Evolutionary conservation across 1,140 invertebrate species (phyloP).

Genomic region (Diorhabda sublineata): DNA sequence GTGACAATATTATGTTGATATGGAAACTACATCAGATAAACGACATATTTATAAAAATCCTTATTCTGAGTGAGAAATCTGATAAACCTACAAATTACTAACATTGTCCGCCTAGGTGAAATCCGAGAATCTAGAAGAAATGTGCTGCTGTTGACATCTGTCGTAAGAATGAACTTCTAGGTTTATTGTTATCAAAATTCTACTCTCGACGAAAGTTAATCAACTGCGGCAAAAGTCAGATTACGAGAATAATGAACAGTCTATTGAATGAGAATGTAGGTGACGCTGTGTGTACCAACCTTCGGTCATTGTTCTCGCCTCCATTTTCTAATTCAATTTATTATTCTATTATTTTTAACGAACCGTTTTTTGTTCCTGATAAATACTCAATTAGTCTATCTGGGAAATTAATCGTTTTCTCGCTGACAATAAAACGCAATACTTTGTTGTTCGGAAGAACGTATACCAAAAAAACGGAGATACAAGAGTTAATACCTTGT

Average conservation of each 20-base stretch:
- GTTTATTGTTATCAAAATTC: slow-evolving; percentile 35
- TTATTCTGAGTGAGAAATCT: no score
- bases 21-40: no score
- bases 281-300: slow-evolving; percentile 18
- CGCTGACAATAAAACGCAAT: no score
- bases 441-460: no score
- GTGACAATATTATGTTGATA: no score
- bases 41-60: no score
- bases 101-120: no score
- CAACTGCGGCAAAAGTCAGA: neutral
- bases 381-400: slow-evolving; percentile 8
- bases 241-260: slow-evolving; percentile 9
- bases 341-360: slow-evolving; percentile 36
- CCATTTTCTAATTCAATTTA: slow-evolving; percentile 37
- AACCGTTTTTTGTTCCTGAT: neutral
- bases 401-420: neutral
- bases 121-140: no score
- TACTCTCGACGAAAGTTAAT: slow-evolving; percentile 22
- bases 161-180: slow-evolving; percentile 8
- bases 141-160: slow-evolving; percentile 16
- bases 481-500: no score
- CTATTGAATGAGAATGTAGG: slow-evolving; percentile 31
- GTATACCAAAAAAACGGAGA: no score
- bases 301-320: slow-evolving; percentile 18
- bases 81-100: no score